Evolutionary conservation across 2,888 invertebrate genomes (phyloP).

Genomic region (Octonoba sinensis): DNA sequence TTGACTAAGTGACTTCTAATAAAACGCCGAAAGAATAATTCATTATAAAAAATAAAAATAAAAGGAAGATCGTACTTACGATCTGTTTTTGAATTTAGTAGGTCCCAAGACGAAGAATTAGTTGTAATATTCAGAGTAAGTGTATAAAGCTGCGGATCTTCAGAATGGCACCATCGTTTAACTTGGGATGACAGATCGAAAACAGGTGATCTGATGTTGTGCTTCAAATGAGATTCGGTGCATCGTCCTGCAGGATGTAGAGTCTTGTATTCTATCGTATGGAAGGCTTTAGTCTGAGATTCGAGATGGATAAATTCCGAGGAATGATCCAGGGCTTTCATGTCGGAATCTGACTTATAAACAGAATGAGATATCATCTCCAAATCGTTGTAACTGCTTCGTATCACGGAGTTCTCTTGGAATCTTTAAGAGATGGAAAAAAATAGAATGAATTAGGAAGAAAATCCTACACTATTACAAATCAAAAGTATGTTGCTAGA

Average conservation of each 20-base stretch:
- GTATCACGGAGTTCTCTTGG: constrained; percentile 32
- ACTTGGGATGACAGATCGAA: constrained; percentile 28
- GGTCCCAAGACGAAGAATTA: constrained; percentile 44
- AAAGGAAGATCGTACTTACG: constrained; percentile 22
- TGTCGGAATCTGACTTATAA: background rate
- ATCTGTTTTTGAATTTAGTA: constrained; percentile 28
- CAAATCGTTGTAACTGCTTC: constrained; percentile 39
- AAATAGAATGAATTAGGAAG: background rate
- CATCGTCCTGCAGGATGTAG: background rate
- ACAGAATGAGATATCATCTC: constrained; percentile 25
- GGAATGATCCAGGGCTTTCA: constrained; percentile 4
- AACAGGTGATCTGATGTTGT: constrained; percentile 21
- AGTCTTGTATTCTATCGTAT: constrained; percentile 16
- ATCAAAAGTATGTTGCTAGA: too few species aligned
- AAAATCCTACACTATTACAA: too few species aligned
- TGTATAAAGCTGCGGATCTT: constrained; percentile 8
- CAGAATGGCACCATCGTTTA: constrained; percentile 14
- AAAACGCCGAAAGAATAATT: too few species aligned
- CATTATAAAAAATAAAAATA: too few species aligned
- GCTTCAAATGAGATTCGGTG: background rate
- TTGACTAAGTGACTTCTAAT: too few species aligned
- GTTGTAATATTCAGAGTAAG: constrained; percentile 24
- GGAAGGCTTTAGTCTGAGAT: constrained; percentile 14
- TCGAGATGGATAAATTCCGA: constrained; percentile 22
- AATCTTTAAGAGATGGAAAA: constrained; percentile 18